Percentiles rank a stretch among this genome's conserved stretches.
Conservation (phyloP, 2,888 invertebrate genomes). For the Cerastis leucographa region DNA sequence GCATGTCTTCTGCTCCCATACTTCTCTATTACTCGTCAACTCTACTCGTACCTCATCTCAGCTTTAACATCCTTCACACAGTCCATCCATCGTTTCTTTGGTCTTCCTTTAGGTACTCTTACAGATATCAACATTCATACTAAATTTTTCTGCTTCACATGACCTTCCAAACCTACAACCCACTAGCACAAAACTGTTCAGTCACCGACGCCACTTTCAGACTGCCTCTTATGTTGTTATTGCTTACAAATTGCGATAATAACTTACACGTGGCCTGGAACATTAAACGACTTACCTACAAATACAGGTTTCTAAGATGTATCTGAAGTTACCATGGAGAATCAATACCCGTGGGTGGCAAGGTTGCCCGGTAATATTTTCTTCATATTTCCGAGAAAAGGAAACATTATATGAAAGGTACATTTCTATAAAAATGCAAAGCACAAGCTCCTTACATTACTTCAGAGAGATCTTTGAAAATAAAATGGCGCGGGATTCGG, state of each 20-base stretch:
- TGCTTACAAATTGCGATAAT: neutral
- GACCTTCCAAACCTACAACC: neutral
- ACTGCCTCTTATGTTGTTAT: neutral
- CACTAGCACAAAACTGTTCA: neutral
- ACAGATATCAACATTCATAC: neutral
- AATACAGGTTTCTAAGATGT: neutral
- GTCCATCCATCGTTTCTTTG: neutral
- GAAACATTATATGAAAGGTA: constrained; percentile 29
- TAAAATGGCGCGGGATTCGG: constrained; percentile 34
- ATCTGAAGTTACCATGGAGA: constrained; percentile 44
- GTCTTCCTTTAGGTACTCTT: neutral
- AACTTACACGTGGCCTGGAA: constrained; percentile 7
- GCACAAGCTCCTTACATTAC: constrained; percentile 23
- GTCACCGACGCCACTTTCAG: neutral
- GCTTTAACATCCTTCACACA: neutral
- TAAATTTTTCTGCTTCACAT: neutral
- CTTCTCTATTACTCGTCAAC: neutral
- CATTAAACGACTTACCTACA: neutral
- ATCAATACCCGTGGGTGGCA: constrained; percentile 40
- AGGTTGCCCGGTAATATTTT: constrained; percentile 20
- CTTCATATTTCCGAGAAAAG: constrained; percentile 28
- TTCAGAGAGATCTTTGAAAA: constrained; percentile 13
- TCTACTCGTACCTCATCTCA: neutral
- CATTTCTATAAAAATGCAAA: constrained; percentile 24
- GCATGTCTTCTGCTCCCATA: neutral